phyloP scores from a whole-genome alignment of 2,797 vertebrate genomes.

The Tinamus major region DNA sequence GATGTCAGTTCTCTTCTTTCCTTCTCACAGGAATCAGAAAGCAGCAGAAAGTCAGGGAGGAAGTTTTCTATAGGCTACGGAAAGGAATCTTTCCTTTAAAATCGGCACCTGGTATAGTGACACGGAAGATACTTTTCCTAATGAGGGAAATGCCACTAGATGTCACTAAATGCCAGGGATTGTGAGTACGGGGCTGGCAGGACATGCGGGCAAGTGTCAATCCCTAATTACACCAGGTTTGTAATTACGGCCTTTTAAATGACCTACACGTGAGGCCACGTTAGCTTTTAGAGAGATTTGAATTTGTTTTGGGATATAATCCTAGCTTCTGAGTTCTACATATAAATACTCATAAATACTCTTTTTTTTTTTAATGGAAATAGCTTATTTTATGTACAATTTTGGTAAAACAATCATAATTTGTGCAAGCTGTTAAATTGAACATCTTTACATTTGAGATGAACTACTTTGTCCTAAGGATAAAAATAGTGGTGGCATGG shows the following conservation, averaged over 20 bases:
- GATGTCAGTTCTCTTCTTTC: background rate
- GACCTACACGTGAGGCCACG: background rate
- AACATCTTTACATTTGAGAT: background rate
- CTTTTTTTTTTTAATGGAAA: background rate
- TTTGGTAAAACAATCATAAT: background rate
- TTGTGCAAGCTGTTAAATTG: background rate
- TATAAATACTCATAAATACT: background rate
- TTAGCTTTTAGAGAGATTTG: background rate
- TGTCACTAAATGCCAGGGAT: slow-evolving; percentile 69
- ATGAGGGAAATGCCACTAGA: slow-evolving; percentile 54
- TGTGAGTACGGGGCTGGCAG: rapidly evolving
- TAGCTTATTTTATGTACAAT: rapidly evolving
- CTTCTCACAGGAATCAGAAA: background rate
- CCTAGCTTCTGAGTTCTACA: background rate
- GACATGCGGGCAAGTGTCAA: rapidly evolving
- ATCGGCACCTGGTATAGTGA: rapidly evolving
- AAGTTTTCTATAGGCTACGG: rapidly evolving
- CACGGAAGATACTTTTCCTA: rapidly evolving
- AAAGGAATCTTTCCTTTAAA: rapidly evolving
- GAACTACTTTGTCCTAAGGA: background rate
- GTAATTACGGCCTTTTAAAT: background rate
- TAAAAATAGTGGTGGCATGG: background rate
- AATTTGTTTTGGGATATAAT: background rate
- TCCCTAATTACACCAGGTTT: background rate
- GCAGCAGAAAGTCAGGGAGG: background rate